Base-by-base conservation (phyloP, 2,113 vertebrate species). In the Athene noctua region DNA sequence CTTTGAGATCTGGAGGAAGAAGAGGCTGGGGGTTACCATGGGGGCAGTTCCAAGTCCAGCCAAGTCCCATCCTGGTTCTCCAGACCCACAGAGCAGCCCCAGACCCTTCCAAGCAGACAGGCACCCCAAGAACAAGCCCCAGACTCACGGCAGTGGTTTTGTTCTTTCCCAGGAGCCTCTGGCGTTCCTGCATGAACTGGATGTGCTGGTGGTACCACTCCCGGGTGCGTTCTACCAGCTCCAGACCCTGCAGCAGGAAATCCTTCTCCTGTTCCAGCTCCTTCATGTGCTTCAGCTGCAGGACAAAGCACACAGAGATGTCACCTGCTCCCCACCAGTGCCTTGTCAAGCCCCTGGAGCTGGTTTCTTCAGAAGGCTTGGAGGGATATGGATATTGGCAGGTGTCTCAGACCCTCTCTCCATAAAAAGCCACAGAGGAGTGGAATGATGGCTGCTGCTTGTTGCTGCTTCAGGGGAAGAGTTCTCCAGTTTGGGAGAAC, bases 181-280 rank as follows among this genome's bases (percentile, higher is more conserved):
- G 99, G 34, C 97, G 98, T 80, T 99, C 99, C 38, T 98, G 99
- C 89, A 99, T 98, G 16, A 97, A 97, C 86, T 98, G 99, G 97
- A 99, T 99, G 91, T 99, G 99, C 75, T 98, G 98, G 93, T 98
- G 98, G 98, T 99, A 99, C 99, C 99, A 99, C 17, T 99, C 98
- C 2, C 98, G 98, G 59, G 99, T 98, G 2, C 90, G 97, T 2
- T 99, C 99, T 94, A 99, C 98, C 97, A 99, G 97, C 67, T 99
- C 99, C 97, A 99, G 97, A 3, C 99, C 99, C 20, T 99, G 98
- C 54, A 99, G 97, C 86, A 99, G 97, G 22, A 98, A 98, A 92
- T 99, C 99, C 95, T 99, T 98, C 97, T 99, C 99, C 97, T 98
- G 99, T 96, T 99, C 99, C 98, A 99, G 97, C 95, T 99, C 99